Base-by-base conservation (phyloP, 2,113 vertebrate species). In the Crotalus viridis region DNA sequence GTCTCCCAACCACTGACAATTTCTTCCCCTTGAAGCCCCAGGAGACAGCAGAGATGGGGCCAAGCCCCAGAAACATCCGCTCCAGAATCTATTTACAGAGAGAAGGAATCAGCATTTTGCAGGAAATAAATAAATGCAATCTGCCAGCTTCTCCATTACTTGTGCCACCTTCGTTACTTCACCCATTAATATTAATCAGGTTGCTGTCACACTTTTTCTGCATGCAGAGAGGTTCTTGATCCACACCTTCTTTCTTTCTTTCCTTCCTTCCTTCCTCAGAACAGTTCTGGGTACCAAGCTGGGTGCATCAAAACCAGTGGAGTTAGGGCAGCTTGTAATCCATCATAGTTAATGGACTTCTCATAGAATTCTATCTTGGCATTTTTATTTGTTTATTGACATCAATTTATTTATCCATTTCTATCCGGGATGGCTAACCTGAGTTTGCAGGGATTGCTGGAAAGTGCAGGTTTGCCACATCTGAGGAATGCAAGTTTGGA, bases 21-120 rank as follows among this genome's bases (percentile, higher is more conserved):
- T 12, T 33, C 92, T 87, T 93, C 54, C 81, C 92, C 92, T 93
- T 93, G 92, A 93, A 17, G 56, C n/a, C 92, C 92, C 89, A 33
- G 64, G 92, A 87, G 92, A 93, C 43, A 64, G 55, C 59, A 28
- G 13, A 3, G 81, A 90, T 90, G 52, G 89, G 92, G 81, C 74
- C 12, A 28, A 93, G 55, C 89, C 89, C 89, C 24, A 64, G 89
- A 87, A 86, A 87, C 74, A 93, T 90, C 89, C 89, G 89, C 92
- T 93, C 89, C 74, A 2, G 88, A 26, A 93, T 90, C 92, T 93
- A 93, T 93, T 93, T 93, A 87, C 88, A 86, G 92, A 93, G 28
- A 1, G 22, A 87, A 90, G 56, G 92, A 90, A 85, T 90, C 92
- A 93, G 89, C 92, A 93, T 81, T 90, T 90, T 87, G 92, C 92